Conservation (phyloP, 1,140 invertebrate genomes). For the Lamellibrachia luymesi region DNA sequence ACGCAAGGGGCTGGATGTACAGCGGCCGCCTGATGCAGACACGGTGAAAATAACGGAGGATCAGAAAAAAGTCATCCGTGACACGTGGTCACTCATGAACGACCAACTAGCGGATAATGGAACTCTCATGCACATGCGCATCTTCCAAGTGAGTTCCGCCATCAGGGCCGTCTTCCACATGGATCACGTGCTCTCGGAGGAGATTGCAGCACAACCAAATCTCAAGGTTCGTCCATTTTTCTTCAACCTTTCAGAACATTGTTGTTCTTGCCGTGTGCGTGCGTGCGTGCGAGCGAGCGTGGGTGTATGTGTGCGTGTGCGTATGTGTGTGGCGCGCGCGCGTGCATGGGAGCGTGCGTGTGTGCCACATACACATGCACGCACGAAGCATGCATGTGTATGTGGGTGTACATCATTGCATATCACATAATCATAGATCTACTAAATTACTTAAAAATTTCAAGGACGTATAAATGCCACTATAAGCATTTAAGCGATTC, state of each 20-base stretch:
- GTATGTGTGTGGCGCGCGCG: background rate
- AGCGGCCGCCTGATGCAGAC: background rate
- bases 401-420: too few species aligned
- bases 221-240: background rate
- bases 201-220: background rate
- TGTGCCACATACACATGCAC: too few species aligned
- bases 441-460: too few species aligned
- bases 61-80: background rate
- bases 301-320: background rate
- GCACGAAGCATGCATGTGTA: too few species aligned
- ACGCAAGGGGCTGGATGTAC: background rate
- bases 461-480: too few species aligned
- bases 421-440: too few species aligned
- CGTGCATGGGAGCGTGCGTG: too few species aligned
- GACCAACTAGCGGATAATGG: background rate
- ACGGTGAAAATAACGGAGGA: background rate
- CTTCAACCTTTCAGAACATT: too few species aligned
- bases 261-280: background rate
- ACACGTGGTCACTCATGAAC: constrained; percentile 8
- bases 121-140: background rate
- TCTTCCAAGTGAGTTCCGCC: constrained; percentile 11
- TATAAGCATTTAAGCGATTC: too few species aligned
- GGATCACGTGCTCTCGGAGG: background rate
- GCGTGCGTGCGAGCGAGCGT: background rate
- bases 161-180: constrained; percentile 7